phyloP scores from a whole-genome alignment of 2,797 vertebrate species.

The Phaenicophaeus curvirostris region DNA sequence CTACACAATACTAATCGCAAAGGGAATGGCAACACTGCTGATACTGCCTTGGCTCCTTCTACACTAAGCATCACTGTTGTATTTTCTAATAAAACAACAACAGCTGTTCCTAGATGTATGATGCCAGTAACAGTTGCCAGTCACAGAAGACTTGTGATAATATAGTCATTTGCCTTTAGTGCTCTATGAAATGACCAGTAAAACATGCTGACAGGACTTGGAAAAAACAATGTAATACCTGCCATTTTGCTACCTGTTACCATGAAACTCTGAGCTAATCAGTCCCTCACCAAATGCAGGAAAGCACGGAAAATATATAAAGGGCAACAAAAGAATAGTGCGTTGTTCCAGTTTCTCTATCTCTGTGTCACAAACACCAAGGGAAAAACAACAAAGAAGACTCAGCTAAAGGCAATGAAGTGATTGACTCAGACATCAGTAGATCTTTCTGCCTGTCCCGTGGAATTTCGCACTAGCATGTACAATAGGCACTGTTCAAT shows the following conservation, averaged over 20 bases:
- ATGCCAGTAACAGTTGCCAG: constrained; percentile 62
- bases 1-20: neutral
- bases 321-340: neutral
- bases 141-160: constrained; percentile 37
- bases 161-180: constrained; percentile 13
- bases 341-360: neutral
- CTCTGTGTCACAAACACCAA: neutral
- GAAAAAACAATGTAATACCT: constrained; percentile 14
- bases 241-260: neutral
- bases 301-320: neutral
- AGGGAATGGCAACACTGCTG: neutral
- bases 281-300: neutral
- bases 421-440: neutral
- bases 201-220: constrained; percentile 8
- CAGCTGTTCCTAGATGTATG: constrained; percentile 63
- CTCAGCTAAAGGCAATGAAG: neutral
- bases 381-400: neutral
- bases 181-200: neutral
- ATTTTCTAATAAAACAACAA: constrained; percentile 68
- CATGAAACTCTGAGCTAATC: neutral
- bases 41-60: constrained; percentile 44
- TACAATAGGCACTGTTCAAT: neutral
- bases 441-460: neutral
- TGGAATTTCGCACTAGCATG: neutral
- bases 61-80: constrained; percentile 32